Evolutionary conservation across 2,113 vertebrate genomes (phyloP), one percentile per base, ranked within the genome.

Genomic region (Pedionomus torquatus): DNA sequence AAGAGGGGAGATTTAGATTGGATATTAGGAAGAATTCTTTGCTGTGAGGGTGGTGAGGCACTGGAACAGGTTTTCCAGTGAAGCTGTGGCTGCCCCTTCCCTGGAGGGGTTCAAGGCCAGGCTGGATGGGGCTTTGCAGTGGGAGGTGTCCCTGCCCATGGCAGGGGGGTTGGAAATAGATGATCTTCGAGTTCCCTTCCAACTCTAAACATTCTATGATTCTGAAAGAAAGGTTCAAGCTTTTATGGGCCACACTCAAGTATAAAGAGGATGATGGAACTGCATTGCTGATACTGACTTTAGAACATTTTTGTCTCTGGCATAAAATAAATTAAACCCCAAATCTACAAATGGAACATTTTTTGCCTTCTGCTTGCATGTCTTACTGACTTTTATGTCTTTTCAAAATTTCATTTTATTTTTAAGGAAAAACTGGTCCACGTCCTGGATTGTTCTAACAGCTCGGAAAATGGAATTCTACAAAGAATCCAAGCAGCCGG

Each of bases 361-460:
- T 52, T 63, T 48, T 65, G 26, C 12, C 6, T 51, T 10, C 20
- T 89, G 33, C 5, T 85, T 77, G 30, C 33, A 25, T n/a, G 9
- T n/a, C 92, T 97, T 69, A 9, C 9, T 94, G 51, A 79, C 81
- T 64, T 89, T 55, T 87, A 84, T 46, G 46, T 46, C 21, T 41
- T 90, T 84, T 94, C 90, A 2, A 5, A 10, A 77, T 75, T 48
- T 66, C 63, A 20, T 90, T 85, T 80, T 92, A 60, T 81, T 89
- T 96, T 65, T 16, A 96, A 99, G 99, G 98, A 99, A 99, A 98
- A 99, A 98, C 95, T 99, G 99, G 99, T 98, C 98, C 57, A 97
- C 95, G 0, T 98, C 98, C 85, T 99, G 99, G 99, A 97, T 98
- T 61, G 98, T 99, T 30, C 98, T 99, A 66, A 98, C 98, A 18